Evolutionary conservation across 1,140 invertebrate species (phyloP).

Genomic region (Pseudomyrmex flavicornis): DNA sequence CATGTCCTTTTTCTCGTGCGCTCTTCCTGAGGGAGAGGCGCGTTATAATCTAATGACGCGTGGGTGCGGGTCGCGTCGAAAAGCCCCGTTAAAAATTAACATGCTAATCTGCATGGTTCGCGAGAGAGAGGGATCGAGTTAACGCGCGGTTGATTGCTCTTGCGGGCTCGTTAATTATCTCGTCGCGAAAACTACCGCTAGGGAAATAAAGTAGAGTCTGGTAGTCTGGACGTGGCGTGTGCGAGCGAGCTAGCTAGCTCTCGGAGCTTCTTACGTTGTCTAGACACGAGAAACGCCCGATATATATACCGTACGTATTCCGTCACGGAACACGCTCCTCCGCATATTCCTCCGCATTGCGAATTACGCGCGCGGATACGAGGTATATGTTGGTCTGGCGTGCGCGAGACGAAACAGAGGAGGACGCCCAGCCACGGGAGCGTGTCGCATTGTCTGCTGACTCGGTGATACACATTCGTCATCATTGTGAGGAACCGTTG

Average conservation of each 20-base stretch:
- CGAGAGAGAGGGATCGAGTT: not conserved
- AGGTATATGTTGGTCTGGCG: constrained; percentile 1
- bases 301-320: constrained; percentile 21
- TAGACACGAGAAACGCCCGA: constrained; percentile 20
- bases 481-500: constrained; percentile 56
- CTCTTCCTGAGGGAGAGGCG: not conserved
- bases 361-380: constrained; percentile 59
- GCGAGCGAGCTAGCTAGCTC: too few species aligned
- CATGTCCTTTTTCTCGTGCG: not conserved
- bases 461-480: constrained; percentile 70
- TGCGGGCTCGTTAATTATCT: constrained; percentile 50
- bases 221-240: too few species aligned
- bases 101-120: constrained; percentile 33
- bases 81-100: constrained; percentile 56
- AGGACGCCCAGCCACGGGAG: constrained; percentile 72
- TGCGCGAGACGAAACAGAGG: constrained; percentile 36
- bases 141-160: constrained; percentile 42
- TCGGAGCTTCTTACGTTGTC: constrained; percentile 26
- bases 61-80: not conserved
- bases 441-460: constrained; percentile 74
- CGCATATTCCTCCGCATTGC: constrained; percentile 53
- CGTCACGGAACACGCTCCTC: constrained; percentile 56
- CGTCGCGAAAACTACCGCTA: constrained; percentile 37
- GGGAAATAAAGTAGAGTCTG: constrained; percentile 19
- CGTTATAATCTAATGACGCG: not conserved